Conservation (phyloP, 2,888 invertebrate genomes). For the Cataglyphis livida region DNA sequence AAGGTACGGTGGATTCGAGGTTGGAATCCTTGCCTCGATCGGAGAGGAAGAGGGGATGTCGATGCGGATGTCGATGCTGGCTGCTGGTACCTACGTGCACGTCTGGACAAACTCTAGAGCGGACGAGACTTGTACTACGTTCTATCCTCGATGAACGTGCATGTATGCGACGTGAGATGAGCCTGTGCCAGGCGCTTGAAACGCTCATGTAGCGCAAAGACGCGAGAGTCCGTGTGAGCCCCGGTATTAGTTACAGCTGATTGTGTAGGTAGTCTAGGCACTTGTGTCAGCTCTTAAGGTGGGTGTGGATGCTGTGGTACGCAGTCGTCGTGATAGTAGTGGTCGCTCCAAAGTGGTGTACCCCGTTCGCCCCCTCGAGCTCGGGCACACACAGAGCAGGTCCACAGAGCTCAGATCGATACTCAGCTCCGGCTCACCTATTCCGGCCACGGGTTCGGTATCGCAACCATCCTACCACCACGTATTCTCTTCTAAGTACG, state of each 20-base stretch:
- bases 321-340: conserved; percentile 47
- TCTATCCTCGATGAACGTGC: background rate
- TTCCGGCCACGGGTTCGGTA: conserved; percentile 30
- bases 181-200: conserved; percentile 10
- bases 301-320: conserved; percentile 48
- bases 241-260: conserved; percentile 48
- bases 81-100: conserved; percentile 38
- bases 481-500: conserved; percentile 16
- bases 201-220: conserved; percentile 30
- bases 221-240: conserved; percentile 30
- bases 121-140: background rate
- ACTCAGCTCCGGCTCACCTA: conserved; percentile 62
- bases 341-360: conserved; percentile 53
- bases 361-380: conserved; percentile 48
- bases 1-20: conserved; percentile 72
- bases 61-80: conserved; percentile 53
- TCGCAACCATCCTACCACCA: conserved; percentile 22
- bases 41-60: conserved; percentile 37
- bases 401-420: conserved; percentile 70
- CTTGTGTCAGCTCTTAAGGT: conserved; percentile 50
- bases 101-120: conserved; percentile 38
- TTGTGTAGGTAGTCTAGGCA: conserved; percentile 54
- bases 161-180: conserved; percentile 20
- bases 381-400: conserved; percentile 31
- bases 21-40: conserved; percentile 57